Conservation (phyloP, 2,797 vertebrate genomes). For the Crax fasciolata region DNA sequence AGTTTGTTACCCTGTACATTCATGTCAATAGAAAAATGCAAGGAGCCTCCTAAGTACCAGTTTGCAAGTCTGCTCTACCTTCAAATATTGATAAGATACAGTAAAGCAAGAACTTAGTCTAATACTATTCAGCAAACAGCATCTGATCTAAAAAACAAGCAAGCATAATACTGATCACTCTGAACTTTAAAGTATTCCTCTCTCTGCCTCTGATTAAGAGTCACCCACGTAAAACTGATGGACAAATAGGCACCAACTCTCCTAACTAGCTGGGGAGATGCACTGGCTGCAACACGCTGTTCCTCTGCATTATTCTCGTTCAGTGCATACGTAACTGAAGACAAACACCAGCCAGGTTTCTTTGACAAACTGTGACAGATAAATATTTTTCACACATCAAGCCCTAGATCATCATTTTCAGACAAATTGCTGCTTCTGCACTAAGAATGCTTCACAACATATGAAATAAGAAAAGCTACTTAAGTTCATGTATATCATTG, state of each 20-base stretch:
- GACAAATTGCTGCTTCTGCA: background rate
- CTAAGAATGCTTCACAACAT: background rate
- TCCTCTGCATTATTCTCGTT: constrained; percentile 56
- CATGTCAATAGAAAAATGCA: constrained; percentile 68
- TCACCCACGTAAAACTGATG: constrained; percentile 79
- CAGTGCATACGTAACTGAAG: constrained; percentile 6
- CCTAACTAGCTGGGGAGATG: background rate
- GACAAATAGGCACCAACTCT: constrained; percentile 57
- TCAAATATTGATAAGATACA: constrained; percentile 78
- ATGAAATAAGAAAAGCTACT: background rate
- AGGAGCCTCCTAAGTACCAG: constrained; percentile 65
- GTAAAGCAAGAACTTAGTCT: constrained; percentile 48
- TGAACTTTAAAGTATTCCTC: constrained; percentile 72
- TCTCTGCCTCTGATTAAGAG: constrained; percentile 67
- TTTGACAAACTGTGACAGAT: constrained; percentile 1
- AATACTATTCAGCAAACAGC: constrained; percentile 76
- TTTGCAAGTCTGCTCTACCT: constrained; percentile 63
- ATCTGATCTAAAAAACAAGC: constrained; percentile 77
- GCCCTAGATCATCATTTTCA: background rate
- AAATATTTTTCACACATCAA: background rate
- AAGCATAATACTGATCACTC: constrained; percentile 60
- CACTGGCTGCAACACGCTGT: constrained; percentile 3
- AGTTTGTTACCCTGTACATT: constrained; percentile 73
- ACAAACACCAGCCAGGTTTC: constrained; percentile 44
- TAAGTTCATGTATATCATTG: background rate